Evolutionary conservation across 2,113 vertebrate species (phyloP), one percentile per base, ranked within the genome.

Genomic region (Heloderma charlesbogerti): DNA sequence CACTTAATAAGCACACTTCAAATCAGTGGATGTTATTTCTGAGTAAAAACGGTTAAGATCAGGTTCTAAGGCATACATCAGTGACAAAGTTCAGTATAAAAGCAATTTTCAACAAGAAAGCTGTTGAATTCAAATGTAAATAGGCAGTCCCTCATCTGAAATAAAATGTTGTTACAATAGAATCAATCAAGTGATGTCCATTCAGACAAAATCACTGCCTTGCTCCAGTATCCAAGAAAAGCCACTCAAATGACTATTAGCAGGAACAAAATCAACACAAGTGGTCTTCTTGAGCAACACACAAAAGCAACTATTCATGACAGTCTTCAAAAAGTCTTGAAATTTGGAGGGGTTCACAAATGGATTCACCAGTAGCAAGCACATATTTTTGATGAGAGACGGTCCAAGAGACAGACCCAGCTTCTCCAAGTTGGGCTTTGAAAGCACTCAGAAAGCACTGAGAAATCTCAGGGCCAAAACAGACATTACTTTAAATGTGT

Each of bases 281-380:
- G 72, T 27, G 63, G 22, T 93, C 92, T 94, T 93, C 92, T 94
- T 93, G 93, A 86, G 92, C 4, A n/a, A 31, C 60, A 37, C 84
- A 63, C 2, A 2, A 77, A 54, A 66, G 74, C 83, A 90, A 16
- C 45, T 2, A 57, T 43, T 91, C 94, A 78, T 89, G 94, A 80
- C 40, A 75, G 25, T 92, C 82, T 34, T 25, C 12, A 20, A 87
- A 84, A 86, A 92, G 89, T 4, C 90, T 82, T 25, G 48, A 9
- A 88, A 92, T 82, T 37, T 37, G 54, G n/a, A 83, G 37, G 8
- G 16, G 9, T 37, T 31, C 54, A 37, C 31, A 57, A 57, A 81
- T 81, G 6, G 10, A 81, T 6, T 63, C n/a, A 3, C n/a, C 57
- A 83, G 27, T 22, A 37, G 54, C 34, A 57, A 82, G 29, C 43